phyloP scores from a whole-genome alignment of 2,888 invertebrate species.

The Agriopis aurantiaria region DNA sequence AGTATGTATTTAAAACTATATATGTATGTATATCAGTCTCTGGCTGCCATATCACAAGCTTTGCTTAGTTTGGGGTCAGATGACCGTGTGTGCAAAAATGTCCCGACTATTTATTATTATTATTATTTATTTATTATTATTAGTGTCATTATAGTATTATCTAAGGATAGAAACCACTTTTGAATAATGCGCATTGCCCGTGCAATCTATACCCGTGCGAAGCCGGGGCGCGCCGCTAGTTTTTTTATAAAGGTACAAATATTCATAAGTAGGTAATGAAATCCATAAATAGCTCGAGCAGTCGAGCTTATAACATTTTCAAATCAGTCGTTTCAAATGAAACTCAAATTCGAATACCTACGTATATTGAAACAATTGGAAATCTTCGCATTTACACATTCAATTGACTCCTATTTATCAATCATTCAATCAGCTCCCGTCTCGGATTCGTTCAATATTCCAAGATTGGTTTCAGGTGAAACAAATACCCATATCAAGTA shows the following conservation, averaged over 20 bases:
- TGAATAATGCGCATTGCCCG: too few relatives aligned
- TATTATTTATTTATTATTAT: too few relatives aligned
- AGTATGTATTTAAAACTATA: too few relatives aligned
- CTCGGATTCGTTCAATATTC: constrained; percentile 24
- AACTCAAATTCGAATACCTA: constrained; percentile 2
- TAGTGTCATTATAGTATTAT: too few relatives aligned
- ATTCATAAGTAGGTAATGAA: not conserved
- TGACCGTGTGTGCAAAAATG: too few relatives aligned
- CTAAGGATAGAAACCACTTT: too few relatives aligned
- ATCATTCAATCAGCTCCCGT: constrained; percentile 22
- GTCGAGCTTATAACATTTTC: not conserved
- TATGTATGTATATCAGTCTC: too few relatives aligned
- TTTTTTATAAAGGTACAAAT: not conserved
- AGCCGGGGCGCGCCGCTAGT: too few relatives aligned
- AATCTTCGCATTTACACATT: constrained; percentile 25
- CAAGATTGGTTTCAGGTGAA: constrained; percentile 31
- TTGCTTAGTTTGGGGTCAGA: too few relatives aligned
- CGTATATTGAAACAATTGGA: constrained; percentile 18
- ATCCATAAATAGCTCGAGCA: not conserved
- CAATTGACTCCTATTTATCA: constrained; percentile 29
- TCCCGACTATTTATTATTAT: too few relatives aligned
- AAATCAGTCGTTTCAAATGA: constrained; percentile 6
- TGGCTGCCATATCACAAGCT: too few relatives aligned
- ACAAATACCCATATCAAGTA: constrained; percentile 30
- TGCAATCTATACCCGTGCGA: too few relatives aligned